phyloP scores from a whole-genome alignment of 2,113 vertebrate species.

The Spermophilus dauricus region DNA sequence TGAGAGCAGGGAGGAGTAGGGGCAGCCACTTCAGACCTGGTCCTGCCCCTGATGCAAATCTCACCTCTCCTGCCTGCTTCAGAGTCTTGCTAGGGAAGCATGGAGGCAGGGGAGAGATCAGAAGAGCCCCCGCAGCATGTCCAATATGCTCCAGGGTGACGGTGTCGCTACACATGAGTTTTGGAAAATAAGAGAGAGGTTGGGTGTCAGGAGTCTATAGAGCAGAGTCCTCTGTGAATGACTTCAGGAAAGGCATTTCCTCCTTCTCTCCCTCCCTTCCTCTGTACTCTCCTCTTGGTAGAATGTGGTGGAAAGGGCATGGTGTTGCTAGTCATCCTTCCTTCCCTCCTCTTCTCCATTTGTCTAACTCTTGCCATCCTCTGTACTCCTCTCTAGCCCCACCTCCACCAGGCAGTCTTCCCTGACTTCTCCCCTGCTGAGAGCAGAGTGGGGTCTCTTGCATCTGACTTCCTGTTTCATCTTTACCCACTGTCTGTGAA shows the following conservation, averaged over 20 bases:
- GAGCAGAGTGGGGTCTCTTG: neutral
- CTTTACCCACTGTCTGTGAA: neutral
- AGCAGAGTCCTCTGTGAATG: neutral
- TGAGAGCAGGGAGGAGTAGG: neutral
- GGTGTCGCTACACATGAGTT: fast-evolving
- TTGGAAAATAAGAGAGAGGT: too few relatives aligned
- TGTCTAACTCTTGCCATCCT: neutral
- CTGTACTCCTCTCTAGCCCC: neutral
- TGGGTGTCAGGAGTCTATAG: neutral
- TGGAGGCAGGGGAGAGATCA: neutral
- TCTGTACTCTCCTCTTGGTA: neutral
- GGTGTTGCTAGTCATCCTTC: neutral
- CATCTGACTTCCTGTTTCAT: neutral
- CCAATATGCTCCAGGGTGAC: fast-evolving
- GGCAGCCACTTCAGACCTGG: neutral
- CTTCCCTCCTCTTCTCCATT: too few relatives aligned
- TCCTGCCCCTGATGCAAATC: neutral
- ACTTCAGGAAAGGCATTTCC: neutral
- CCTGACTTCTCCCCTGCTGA: neutral
- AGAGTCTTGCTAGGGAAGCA: neutral
- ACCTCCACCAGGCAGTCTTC: neutral
- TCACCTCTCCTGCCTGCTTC: neutral
- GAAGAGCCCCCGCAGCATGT: neutral
- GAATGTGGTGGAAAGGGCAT: neutral
- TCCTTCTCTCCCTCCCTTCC: too few relatives aligned